Evolutionary conservation across 1,140 invertebrate species (phyloP), one percentile per base, ranked within the genome.

Genomic region (Brachionus angularis): DNA sequence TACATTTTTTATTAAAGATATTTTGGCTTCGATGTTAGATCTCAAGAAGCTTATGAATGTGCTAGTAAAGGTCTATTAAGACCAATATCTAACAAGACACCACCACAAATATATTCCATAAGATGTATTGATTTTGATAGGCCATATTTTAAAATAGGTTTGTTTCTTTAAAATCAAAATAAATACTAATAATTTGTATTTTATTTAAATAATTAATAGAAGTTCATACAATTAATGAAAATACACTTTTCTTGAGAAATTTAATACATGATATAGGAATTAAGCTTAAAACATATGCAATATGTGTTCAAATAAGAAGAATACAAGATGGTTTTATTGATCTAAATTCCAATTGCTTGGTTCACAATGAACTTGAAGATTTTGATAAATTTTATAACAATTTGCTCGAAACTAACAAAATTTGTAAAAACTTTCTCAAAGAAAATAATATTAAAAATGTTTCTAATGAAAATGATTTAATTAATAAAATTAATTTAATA

Each of bases 41-140:
- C 62, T 3, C 16, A 67, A 14, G 47, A 67, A 21, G 36, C 31
- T 21, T 67, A 47, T 67, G 62, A 67, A 7, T 29, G 33, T 23
- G 62, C 62, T 12, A 67, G 62, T 33, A 67, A 67, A 10, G 62
- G 62, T 3, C 29, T 67, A 4, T n/a, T 67, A 8, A 14, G 33
- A 18, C 62, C 62, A 12, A 67, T 34, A 42, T 33, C 42, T 8
- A 50, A 14, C 3, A 47, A 46, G 14, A 67, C 12, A 16, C 62
- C 62, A 16, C 62, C 62, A n/a, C 62, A 67, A 47, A 67, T 67
- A 21, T 67, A 67, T 21, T 27, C 33, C 7, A 46, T 67, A 0
- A 67, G 25, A 67, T 67, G 62, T 34, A 27, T 67, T n/a, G 62
- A 67, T 12, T 67, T 67, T 7, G 27, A 44, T n/a, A 27, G 42